phyloP scores from a whole-genome alignment of 1,140 invertebrate genomes.

The Proctacanthus coquilletti region DNA sequence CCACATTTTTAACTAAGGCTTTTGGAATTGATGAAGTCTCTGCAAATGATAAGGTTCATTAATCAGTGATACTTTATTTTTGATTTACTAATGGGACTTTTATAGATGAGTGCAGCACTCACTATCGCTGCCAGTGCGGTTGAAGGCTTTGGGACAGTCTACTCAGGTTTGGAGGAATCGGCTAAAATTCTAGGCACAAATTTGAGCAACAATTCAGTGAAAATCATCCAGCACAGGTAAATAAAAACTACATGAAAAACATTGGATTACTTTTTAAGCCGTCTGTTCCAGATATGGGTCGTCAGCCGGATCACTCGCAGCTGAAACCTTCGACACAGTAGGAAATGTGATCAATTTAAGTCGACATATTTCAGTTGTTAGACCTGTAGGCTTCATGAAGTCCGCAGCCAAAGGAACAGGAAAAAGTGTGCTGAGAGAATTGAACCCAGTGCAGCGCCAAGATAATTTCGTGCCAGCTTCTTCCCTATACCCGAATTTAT shows the following conservation, averaged over 20 bases:
- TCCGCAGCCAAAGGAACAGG: conserved; percentile 47
- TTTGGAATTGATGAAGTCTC: conserved; percentile 35
- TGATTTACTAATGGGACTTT: neutral
- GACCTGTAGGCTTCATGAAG: conserved; percentile 47
- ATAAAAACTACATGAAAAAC: conserved; percentile 3
- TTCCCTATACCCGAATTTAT: conserved; percentile 20
- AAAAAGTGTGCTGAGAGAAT: conserved; percentile 37
- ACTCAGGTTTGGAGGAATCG: conserved; percentile 47
- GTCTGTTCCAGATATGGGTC: conserved; percentile 46
- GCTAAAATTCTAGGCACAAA: conserved; percentile 44
- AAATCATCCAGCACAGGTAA: conserved; percentile 52
- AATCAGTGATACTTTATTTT: conserved; percentile 1
- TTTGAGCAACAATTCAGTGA: conserved; percentile 51
- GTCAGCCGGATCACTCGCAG: conserved; percentile 39
- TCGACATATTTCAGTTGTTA: conserved; percentile 42
- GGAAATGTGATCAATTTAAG: conserved; percentile 45
- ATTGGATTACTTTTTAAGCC: conserved; percentile 4
- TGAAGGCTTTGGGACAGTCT: conserved; percentile 50
- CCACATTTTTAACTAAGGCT: conserved; percentile 37
- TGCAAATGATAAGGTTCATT: conserved; percentile 31
- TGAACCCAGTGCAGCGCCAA: conserved; percentile 15
- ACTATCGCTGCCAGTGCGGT: conserved; percentile 51
- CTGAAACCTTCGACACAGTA: conserved; percentile 41
- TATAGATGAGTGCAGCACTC: conserved; percentile 39
- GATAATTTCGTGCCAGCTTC: conserved; percentile 22